Conservation (phyloP, 2,888 invertebrate genomes). For the Troglohyphantes excavatus region DNA sequence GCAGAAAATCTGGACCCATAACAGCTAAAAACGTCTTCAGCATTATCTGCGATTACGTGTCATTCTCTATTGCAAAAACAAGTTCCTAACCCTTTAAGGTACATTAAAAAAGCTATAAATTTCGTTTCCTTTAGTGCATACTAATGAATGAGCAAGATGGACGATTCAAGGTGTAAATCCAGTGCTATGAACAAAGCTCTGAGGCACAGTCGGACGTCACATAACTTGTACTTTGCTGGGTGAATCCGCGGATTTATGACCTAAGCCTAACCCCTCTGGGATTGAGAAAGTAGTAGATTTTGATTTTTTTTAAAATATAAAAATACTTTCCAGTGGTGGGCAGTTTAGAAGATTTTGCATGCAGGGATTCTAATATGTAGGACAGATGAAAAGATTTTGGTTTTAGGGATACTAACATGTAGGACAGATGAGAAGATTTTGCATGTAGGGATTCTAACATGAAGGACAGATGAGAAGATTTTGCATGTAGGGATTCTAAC, state of each 20-base stretch:
- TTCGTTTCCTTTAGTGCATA: not conserved
- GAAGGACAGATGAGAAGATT: too few relatives aligned
- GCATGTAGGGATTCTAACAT: too few relatives aligned
- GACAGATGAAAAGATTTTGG: too few relatives aligned
- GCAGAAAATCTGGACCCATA: too few relatives aligned
- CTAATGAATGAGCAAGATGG: not conserved
- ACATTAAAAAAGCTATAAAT: not conserved
- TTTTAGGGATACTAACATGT: too few relatives aligned
- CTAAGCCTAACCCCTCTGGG: not conserved
- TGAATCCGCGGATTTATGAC: not conserved
- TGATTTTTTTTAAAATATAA: too few relatives aligned
- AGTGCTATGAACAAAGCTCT: not conserved
- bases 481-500: too few relatives aligned
- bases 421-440: too few relatives aligned
- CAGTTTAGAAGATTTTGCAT: too few relatives aligned
- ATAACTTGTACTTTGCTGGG: not conserved
- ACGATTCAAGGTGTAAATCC: not conserved
- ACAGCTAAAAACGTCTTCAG: too few relatives aligned
- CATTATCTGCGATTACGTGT: not conserved
- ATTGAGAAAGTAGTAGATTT: not conserved
- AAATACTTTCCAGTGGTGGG: too few relatives aligned
- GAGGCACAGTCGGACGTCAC: not conserved
- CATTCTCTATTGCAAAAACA: not conserved
- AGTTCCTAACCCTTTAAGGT: not conserved
- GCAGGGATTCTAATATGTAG: too few relatives aligned